Evolutionary conservation across 2,797 vertebrate genomes (phyloP).

Genomic region (Alca torda): DNA sequence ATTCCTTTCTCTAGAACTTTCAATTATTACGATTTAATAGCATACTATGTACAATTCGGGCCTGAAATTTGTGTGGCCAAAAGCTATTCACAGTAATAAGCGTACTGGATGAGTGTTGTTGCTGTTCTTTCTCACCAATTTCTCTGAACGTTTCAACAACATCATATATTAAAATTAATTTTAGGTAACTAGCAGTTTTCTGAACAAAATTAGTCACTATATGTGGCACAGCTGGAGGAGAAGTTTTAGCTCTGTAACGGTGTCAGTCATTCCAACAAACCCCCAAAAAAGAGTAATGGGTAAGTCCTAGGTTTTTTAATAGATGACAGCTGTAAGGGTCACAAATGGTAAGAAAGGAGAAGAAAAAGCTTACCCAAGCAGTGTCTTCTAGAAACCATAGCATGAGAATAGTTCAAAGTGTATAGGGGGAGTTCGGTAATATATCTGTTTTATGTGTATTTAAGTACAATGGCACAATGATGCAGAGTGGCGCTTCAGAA

Average conservation of each 20-base stretch:
- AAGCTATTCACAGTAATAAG: background rate
- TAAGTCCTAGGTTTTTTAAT: background rate
- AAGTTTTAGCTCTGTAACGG: background rate
- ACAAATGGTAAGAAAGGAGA: background rate
- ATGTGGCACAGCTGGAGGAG: background rate
- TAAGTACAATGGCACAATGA: background rate
- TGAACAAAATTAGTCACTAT: background rate
- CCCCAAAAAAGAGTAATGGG: background rate
- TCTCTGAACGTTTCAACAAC: background rate
- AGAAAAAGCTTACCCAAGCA: background rate
- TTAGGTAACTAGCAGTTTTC: background rate
- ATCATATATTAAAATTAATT: background rate
- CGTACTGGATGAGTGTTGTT: background rate
- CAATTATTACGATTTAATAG: slow-evolving; percentile 47
- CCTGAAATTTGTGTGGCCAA: background rate
- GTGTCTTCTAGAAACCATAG: background rate
- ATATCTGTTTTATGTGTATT: background rate
- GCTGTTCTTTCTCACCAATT: background rate
- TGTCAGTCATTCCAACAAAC: background rate
- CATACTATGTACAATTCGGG: background rate
- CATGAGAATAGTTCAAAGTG: background rate
- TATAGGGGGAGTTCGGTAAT: background rate
- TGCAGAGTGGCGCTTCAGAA: background rate
- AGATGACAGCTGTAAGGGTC: background rate
- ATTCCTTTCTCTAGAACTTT: slow-evolving; percentile 7